Conservation (phyloP, 2,888 invertebrate species). For the Noctua janthe region DNA sequence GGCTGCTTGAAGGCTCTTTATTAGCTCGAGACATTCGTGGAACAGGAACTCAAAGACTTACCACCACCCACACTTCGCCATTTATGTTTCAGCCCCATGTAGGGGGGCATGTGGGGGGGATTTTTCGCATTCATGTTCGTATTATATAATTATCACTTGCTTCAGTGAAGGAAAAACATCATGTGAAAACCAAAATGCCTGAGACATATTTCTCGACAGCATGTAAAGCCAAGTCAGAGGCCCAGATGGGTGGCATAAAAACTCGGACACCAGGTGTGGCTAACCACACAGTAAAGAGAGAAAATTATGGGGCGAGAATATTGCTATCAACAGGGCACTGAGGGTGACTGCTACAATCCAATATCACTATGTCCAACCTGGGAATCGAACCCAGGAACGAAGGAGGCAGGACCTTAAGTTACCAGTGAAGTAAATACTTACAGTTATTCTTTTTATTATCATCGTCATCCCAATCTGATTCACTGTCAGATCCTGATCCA, state of each 20-base stretch:
- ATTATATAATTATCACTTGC: too few relatives aligned
- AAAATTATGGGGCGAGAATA: too few relatives aligned
- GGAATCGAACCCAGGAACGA: neutral
- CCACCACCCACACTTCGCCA: neutral
- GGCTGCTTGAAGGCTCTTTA: neutral
- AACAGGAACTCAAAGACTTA: neutral
- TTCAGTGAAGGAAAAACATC: too few relatives aligned
- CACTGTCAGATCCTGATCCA: conserved; percentile 85
- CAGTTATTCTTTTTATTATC: conserved; percentile 82
- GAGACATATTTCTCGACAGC: too few relatives aligned
- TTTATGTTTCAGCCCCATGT: neutral
- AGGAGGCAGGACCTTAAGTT: neutral
- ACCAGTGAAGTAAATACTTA: conserved; percentile 62
- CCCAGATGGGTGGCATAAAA: too few relatives aligned
- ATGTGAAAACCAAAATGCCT: too few relatives aligned
- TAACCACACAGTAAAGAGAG: too few relatives aligned
- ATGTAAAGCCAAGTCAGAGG: too few relatives aligned
- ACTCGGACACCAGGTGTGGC: too few relatives aligned
- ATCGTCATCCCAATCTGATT: conserved; percentile 89
- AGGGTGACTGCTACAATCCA: neutral
- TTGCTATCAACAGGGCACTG: neutral
- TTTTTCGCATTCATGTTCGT: too few relatives aligned
- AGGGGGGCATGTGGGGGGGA: too few relatives aligned
- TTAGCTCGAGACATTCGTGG: neutral
- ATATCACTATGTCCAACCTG: neutral